These are phyloP conservation scores for Meleagris gallopavo DNA, from an alignment of 2,113 vertebrate species.

Conservation along the genomic window DNA sequence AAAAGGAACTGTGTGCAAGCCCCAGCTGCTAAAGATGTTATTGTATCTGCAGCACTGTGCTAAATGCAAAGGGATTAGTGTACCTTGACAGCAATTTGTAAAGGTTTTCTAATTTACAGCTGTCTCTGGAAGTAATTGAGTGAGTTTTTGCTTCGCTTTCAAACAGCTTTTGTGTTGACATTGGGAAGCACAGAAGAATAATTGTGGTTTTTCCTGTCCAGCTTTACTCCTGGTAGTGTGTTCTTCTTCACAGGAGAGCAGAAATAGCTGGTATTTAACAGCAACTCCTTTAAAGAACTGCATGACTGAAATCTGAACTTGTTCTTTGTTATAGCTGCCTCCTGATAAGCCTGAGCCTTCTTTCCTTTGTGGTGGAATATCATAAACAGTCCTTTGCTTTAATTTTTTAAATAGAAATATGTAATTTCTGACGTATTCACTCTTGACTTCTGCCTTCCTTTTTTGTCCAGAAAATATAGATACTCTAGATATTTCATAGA, in stretches of 20 bases:
- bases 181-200: not conserved
- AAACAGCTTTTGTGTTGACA: slow-evolving; percentile 27
- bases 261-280: not conserved
- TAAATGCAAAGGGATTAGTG: slow-evolving; percentile 33
- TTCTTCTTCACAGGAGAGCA: not conserved
- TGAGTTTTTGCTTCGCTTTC: not conserved
- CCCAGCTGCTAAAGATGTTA: slow-evolving; percentile 27
- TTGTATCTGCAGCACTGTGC: not conserved
- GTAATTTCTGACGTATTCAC: not conserved
- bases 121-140: slow-evolving; percentile 19
- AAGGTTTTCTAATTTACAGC: slow-evolving; percentile 31
- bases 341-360: not conserved
- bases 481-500: not conserved
- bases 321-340: not conserved
- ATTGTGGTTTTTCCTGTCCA: not conserved
- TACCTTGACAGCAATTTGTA: slow-evolving; percentile 3
- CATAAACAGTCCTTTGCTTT: not conserved
- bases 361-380: not conserved
- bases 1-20: slow-evolving; percentile 5
- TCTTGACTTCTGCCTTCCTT: not conserved
- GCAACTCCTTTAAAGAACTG: not conserved
- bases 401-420: not conserved
- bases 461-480: not conserved
- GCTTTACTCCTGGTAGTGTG: not conserved
- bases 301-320: not conserved